These are phyloP conservation scores for Scaptomyza montana DNA, from an alignment of 1,140 invertebrate species.

Conservation along the genomic window DNA sequence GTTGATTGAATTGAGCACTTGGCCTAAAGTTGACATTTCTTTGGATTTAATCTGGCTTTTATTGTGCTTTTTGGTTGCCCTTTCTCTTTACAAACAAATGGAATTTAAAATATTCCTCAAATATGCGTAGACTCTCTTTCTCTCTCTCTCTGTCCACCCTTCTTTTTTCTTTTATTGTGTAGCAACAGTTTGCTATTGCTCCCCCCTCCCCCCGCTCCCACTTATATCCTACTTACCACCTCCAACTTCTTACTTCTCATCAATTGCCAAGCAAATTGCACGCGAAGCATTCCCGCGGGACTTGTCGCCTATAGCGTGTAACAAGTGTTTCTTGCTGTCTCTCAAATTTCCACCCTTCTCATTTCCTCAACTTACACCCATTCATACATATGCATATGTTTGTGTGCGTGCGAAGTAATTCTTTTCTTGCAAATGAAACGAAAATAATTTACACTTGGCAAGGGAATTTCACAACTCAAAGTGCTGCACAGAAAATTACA, in stretches of 20 bases:
- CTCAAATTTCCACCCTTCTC: not conserved
- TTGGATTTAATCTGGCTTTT: slow-evolving; percentile 50
- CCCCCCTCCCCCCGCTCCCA: not conserved
- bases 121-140: not conserved
- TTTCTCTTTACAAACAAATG: not conserved
- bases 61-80: slow-evolving; percentile 20
- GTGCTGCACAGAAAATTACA: slow-evolving; percentile 14
- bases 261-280: slow-evolving; percentile 52
- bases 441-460: slow-evolving; percentile 56
- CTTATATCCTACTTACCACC: too few species aligned
- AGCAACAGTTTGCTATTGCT: slow-evolving; percentile 17
- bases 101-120: too few species aligned
- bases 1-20: slow-evolving; percentile 47
- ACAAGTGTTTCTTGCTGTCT: slow-evolving; percentile 65
- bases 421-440: slow-evolving; percentile 61
- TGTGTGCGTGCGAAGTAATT: slow-evolving; percentile 34
- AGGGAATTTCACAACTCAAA: slow-evolving; percentile 15
- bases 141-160: not conserved
- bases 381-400: not conserved
- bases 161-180: slow-evolving; percentile 1
- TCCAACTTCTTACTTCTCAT: not conserved
- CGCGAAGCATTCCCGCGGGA: slow-evolving; percentile 61
- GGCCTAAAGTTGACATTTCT: slow-evolving; percentile 34
- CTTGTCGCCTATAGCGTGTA: slow-evolving; percentile 50
- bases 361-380: not conserved